Percentiles rank a stretch among this genome's conserved stretches.
Evolutionary conservation across 92 coral and sea anemone species (phyloP).

Genomic region (Plumapathes pennacea): DNA sequence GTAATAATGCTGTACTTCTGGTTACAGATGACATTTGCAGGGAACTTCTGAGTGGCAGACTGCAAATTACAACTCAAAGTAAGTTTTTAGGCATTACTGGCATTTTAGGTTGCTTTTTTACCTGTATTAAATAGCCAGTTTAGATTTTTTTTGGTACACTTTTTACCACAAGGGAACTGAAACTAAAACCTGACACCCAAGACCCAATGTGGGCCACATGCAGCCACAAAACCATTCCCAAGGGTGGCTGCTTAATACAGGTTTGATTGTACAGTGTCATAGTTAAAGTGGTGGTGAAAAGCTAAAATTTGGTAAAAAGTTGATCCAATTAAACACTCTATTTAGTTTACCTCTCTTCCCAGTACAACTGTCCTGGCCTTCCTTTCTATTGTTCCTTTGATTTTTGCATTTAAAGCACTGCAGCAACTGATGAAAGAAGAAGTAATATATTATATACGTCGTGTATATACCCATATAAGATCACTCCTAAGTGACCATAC

Average conservation of each 20-base stretch:
- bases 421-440: constrained; percentile 1
- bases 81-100: background rate
- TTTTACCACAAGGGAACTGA: no score
- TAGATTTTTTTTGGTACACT: no score
- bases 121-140: background rate
- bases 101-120: background rate
- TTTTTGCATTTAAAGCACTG: constrained; percentile 46
- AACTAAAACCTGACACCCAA: no score
- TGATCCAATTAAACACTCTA: background rate
- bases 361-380: constrained; percentile 87
- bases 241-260: background rate
- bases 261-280: background rate
- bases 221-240: background rate
- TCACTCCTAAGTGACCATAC: background rate
- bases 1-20: constrained; percentile 80
- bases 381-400: constrained; percentile 74
- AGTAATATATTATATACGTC: background rate
- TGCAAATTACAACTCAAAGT: constrained; percentile 10
- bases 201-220: no score
- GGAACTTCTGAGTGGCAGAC: constrained; percentile 90
- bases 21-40: constrained; percentile 90
- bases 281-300: background rate
- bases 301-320: background rate
- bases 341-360: constrained; percentile 75
- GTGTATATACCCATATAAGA: background rate